Evolutionary conservation across 2,113 vertebrate species (phyloP).

Genomic region (Sinocyclocheilus maitianheensis): DNA sequence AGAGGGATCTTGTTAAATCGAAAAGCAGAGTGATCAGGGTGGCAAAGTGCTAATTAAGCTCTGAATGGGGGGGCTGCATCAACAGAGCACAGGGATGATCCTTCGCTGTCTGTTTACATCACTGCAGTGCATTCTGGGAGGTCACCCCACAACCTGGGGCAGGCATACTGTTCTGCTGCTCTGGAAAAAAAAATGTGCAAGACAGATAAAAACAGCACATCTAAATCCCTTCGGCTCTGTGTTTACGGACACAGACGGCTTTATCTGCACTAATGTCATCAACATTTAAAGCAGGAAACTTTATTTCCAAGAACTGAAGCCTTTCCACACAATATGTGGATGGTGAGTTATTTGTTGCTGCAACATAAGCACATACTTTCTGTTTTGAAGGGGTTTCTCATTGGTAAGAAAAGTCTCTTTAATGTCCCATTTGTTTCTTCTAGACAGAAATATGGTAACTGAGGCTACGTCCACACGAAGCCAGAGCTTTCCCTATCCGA

Average conservation of each 20-base stretch:
- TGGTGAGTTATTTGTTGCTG: neutral
- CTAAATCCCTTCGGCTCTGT: conserved; percentile 44
- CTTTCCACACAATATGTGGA: neutral
- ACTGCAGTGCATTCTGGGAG: conserved; percentile 63
- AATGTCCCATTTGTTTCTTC: neutral
- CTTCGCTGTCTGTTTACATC: conserved; percentile 61
- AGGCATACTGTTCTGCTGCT: conserved; percentile 43
- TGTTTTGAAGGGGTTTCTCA: neutral
- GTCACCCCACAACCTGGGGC: conserved; percentile 60
- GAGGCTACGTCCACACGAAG: too few species aligned
- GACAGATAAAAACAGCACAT: conserved; percentile 41
- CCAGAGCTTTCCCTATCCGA: too few species aligned
- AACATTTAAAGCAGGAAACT: conserved; percentile 16
- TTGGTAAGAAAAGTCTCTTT: neutral
- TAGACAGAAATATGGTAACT: neutral
- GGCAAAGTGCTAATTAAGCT: conserved; percentile 81
- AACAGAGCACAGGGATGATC: conserved; percentile 52
- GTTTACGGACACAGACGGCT: conserved; percentile 33
- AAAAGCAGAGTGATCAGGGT: conserved; percentile 76
- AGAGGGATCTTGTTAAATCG: conserved; percentile 78
- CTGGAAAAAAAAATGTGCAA: neutral
- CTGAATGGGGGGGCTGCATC: conserved; percentile 72
- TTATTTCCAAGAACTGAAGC: neutral
- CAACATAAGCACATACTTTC: neutral
- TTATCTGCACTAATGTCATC: conserved; percentile 28